Conservation (phyloP, 2,888 invertebrate species). For the Dyspetes luteomarginatus region DNA sequence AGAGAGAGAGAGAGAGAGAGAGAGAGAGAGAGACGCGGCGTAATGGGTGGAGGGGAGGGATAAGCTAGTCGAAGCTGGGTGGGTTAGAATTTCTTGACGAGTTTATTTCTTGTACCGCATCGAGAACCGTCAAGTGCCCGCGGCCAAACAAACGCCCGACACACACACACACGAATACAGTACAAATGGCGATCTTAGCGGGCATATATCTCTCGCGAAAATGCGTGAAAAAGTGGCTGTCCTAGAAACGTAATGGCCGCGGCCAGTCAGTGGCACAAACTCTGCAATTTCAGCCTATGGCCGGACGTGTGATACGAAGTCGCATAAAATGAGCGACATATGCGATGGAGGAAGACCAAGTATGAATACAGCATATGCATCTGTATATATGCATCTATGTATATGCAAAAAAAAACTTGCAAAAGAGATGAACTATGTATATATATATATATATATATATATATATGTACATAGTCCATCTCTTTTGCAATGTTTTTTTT, state of each 20-base stretch:
- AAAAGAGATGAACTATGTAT: not conserved
- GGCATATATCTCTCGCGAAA: conserved; percentile 75
- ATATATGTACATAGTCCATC: not conserved
- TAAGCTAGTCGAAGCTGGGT: conserved; percentile 29
- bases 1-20: not conserved
- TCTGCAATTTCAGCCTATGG: conserved; percentile 36
- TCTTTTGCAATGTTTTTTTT: not conserved
- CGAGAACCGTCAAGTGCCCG: conserved; percentile 50
- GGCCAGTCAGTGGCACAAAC: conserved; percentile 77
- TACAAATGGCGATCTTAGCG: no score
- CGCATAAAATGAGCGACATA: conserved; percentile 33
- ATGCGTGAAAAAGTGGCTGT: conserved; percentile 80
- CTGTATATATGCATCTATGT: not conserved
- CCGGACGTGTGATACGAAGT: conserved; percentile 58
- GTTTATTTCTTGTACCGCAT: conserved; percentile 7
- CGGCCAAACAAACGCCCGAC: conserved; percentile 54
- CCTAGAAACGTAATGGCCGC: conserved; percentile 78
- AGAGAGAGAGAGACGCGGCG: not conserved
- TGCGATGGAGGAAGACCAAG: not conserved
- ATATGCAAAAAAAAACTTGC: not conserved
- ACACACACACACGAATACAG: conserved; percentile 39
- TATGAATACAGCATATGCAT: no score
- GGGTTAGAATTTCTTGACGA: conserved; percentile 33
- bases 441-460: not conserved
- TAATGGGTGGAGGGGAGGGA: not conserved